Conservation (phyloP, 2,888 invertebrate species). For the Ormyrus labotus region DNA sequence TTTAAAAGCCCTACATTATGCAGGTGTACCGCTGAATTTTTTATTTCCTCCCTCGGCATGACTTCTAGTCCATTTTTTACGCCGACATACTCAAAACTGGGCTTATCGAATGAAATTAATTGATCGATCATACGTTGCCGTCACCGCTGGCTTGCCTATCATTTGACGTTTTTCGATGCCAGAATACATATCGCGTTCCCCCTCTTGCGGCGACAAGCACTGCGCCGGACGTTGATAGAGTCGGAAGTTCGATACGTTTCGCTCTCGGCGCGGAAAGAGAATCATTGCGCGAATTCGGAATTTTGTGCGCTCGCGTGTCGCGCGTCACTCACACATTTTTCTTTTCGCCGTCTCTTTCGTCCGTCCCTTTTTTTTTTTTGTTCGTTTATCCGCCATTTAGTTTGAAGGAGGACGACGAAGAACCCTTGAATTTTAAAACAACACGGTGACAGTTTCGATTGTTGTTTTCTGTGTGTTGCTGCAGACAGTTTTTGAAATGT, state of each 20-base stretch:
- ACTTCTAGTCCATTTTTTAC: no score
- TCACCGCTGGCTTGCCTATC: background rate
- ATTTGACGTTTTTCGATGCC: background rate
- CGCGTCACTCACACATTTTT: no score
- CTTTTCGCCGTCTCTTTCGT: no score
- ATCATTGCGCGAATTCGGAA: background rate
- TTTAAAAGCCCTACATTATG: no score
- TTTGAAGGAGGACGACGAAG: background rate
- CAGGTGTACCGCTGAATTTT: no score
- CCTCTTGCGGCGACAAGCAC: slow-evolving; percentile 17
- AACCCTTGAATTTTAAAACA: background rate
- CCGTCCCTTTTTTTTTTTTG: no score
- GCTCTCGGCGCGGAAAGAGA: background rate
- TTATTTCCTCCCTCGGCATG: no score
- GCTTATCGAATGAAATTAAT: slow-evolving; percentile 17
- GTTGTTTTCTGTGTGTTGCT: background rate
- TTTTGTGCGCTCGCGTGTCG: no score
- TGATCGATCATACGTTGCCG: slow-evolving; percentile 11
- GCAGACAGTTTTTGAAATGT: no score
- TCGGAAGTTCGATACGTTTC: slow-evolving; percentile 16
- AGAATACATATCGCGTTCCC: slow-evolving; percentile 15
- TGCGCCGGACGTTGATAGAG: slow-evolving; percentile 16
- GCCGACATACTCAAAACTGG: background rate
- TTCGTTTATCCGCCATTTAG: no score
- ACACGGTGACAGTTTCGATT: background rate